phyloP scores from a whole-genome alignment of 2,797 vertebrate species.

The Borostomias antarcticus region DNA sequence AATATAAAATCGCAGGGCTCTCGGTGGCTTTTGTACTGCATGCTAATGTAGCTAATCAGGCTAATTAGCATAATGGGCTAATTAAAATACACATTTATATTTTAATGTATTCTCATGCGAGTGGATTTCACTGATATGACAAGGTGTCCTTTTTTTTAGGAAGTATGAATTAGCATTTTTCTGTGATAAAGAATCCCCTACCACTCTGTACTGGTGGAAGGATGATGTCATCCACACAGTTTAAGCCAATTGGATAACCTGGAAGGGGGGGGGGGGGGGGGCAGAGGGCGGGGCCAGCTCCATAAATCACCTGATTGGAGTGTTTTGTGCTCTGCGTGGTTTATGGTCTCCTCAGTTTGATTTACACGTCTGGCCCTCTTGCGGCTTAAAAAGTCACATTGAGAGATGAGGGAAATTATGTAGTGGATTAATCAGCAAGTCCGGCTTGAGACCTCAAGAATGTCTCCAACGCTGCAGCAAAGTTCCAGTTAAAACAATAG shows the following conservation, averaged over 20 bases:
- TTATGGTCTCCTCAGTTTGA: constrained; percentile 67
- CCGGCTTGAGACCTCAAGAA: constrained; percentile 32
- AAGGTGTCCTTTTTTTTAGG: too few species aligned
- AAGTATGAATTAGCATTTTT: constrained; percentile 17
- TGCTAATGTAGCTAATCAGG: too few species aligned
- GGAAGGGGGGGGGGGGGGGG: constrained; percentile 58
- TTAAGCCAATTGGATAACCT: constrained; percentile 60
- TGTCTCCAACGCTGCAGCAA: constrained; percentile 15
- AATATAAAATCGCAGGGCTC: too few species aligned
- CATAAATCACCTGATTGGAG: constrained; percentile 67
- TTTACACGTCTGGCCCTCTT: constrained; percentile 57
- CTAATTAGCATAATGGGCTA: neutral
- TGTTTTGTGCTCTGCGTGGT: constrained; percentile 63
- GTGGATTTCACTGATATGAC: neutral
- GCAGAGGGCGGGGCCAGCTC: constrained; percentile 47
- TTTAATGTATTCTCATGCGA: neutral
- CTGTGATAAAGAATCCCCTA: constrained; percentile 27
- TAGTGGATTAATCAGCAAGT: constrained; percentile 58
- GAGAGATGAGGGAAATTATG: constrained; percentile 63
- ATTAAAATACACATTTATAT: neutral
- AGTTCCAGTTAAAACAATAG: constrained; percentile 18
- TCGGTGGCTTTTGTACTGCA: too few species aligned
- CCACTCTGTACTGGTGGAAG: constrained; percentile 21
- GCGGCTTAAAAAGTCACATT: constrained; percentile 59
- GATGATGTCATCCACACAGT: constrained; percentile 54